These are phyloP conservation scores for Belonocnema kinseyi DNA, from an alignment of 1,140 invertebrate species.

Conservation along the genomic window DNA sequence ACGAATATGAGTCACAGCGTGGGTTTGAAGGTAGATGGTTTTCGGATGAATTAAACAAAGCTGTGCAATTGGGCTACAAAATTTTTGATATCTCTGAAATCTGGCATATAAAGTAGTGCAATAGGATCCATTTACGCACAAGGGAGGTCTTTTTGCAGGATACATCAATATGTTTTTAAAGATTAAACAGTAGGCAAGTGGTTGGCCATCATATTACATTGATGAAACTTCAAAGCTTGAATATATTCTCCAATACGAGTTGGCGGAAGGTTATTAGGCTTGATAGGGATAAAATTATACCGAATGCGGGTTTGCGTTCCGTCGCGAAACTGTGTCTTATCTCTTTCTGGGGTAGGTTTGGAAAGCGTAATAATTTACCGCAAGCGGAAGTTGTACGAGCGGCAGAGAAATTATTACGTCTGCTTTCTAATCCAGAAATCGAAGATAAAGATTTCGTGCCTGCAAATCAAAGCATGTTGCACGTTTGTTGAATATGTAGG, in stretches of 20 bases:
- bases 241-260: no score
- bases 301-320: slow-evolving; percentile 57
- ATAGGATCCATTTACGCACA: slow-evolving; percentile 37
- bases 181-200: no score
- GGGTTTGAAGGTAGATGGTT: no score
- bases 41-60: no score
- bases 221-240: no score
- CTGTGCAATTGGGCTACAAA: no score
- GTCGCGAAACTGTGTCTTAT: slow-evolving; percentile 64
- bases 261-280: slow-evolving; percentile 65
- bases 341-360: slow-evolving; percentile 68
- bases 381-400: slow-evolving; percentile 56
- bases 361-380: slow-evolving; percentile 51
- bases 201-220: no score
- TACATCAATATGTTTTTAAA: no score
- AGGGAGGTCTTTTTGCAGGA: no score
- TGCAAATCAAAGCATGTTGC: no score
- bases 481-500: no score
- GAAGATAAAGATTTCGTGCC: slow-evolving; percentile 45
- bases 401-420: slow-evolving; percentile 50
- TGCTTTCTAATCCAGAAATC: slow-evolving; percentile 54
- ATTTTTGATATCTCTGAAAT: slow-evolving; percentile 67
- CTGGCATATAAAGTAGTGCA: slow-evolving; percentile 60
- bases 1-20: slow-evolving; percentile 64
- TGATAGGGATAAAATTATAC: slow-evolving; percentile 58